Percentiles rank a stretch among this genome's conserved stretches.
Evolutionary conservation across 2,888 invertebrate species (phyloP).

Genomic region (Idaea aversata): DNA sequence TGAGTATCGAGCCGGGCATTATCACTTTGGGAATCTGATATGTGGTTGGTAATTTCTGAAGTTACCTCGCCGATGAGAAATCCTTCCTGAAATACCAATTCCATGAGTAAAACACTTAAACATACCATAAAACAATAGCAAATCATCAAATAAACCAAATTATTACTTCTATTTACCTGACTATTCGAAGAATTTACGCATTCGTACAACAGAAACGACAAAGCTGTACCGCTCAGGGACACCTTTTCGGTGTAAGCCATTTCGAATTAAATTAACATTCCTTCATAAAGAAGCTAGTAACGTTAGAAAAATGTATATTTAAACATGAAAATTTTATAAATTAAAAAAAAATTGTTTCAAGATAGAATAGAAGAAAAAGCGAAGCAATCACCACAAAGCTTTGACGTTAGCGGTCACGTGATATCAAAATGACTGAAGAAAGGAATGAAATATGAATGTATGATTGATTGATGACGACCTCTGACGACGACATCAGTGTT

Average conservation of each 20-base stretch:
- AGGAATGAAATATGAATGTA: too few species aligned
- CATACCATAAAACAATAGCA: not conserved
- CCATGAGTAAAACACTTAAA: slow-evolving; percentile 2
- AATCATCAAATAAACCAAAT: not conserved
- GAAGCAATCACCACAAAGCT: not conserved
- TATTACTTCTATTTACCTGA: slow-evolving; percentile 66
- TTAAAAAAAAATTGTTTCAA: not conserved
- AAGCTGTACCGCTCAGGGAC: slow-evolving; percentile 81
- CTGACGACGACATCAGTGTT: too few species aligned
- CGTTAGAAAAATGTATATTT: not conserved
- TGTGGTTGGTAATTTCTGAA: slow-evolving; percentile 82
- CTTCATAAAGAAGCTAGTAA: not conserved
- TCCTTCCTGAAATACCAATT: slow-evolving; percentile 68
- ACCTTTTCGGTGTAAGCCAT: slow-evolving; percentile 69
- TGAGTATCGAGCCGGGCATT: slow-evolving; percentile 81
- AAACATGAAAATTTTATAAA: not conserved
- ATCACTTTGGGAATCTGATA: slow-evolving; percentile 84
- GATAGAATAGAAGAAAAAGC: not conserved
- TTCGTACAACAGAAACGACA: slow-evolving; percentile 85
- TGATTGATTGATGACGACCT: too few species aligned
- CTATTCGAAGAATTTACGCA: slow-evolving; percentile 81
- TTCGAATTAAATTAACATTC: slow-evolving; percentile 11
- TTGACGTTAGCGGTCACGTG: not conserved
- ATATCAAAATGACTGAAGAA: not conserved
- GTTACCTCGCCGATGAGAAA: slow-evolving; percentile 84